Evolutionary conservation across 2,797 vertebrate genomes (phyloP).

Genomic region (Sorex maritimensis): DNA sequence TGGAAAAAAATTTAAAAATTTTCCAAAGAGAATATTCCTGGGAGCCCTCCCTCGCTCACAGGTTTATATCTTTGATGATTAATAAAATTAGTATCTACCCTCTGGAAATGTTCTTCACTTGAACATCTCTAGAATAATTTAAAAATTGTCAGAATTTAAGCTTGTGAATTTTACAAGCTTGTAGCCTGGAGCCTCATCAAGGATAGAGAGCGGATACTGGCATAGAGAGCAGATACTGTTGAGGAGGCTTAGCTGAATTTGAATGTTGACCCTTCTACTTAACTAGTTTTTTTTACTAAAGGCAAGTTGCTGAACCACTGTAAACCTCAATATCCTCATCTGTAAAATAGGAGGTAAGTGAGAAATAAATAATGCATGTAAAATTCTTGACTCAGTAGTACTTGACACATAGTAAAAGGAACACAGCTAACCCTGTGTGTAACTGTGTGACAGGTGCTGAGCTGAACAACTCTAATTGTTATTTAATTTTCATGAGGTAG

Average conservation of each 20-base stretch:
- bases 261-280: not conserved
- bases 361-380: constrained; percentile 9
- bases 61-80: constrained; percentile 39
- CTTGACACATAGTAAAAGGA: not conserved
- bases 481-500: not conserved
- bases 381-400: constrained; percentile 9
- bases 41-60: not conserved
- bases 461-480: constrained; percentile 1
- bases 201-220: not conserved
- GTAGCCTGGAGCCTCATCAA: not conserved
- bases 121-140: constrained; percentile 61
- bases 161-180: constrained; percentile 2
- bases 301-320: constrained; percentile 18
- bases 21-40: too few relatives aligned
- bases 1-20: too few relatives aligned
- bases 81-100: constrained; percentile 58
- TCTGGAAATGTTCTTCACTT: constrained; percentile 66
- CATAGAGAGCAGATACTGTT: not conserved
- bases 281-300: constrained; percentile 19
- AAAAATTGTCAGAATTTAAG: constrained; percentile 44
- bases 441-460: not conserved
- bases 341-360: not conserved
- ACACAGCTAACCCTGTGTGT: not conserved
- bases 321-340: not conserved
- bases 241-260: not conserved